A percentile compares a stretch with the other conserved stretches of the same genome.
phyloP scores from a whole-genome alignment of 2,888 invertebrate species.

The Biston betularia region DNA sequence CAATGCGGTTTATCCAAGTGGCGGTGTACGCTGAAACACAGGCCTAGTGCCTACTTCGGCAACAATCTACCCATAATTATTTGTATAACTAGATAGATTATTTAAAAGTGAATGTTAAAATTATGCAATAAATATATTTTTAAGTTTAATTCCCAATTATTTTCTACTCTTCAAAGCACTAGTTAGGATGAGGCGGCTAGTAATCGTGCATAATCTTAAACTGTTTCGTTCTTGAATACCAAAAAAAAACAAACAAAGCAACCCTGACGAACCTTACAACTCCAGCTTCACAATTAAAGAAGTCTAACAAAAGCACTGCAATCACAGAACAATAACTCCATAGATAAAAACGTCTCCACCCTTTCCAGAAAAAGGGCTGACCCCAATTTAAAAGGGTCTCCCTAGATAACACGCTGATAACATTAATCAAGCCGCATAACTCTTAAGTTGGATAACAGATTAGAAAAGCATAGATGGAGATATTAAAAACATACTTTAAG shows the following conservation, averaged over 20 bases:
- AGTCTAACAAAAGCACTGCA: constrained; percentile 28
- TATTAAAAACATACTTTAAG: no score
- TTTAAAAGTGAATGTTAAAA: no score
- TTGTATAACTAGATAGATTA: no score
- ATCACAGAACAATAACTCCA: constrained; percentile 47
- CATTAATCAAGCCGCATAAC: constrained; percentile 81
- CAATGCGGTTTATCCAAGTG: no score
- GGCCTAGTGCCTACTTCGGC: no score
- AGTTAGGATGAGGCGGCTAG: no score
- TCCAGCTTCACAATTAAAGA: constrained; percentile 22
- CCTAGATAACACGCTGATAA: constrained; percentile 79
- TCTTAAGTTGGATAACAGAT: constrained; percentile 44
- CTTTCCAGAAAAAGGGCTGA: constrained; percentile 59
- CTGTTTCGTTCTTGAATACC: not conserved
- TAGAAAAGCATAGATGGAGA: constrained; percentile 5
- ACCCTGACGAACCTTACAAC: constrained; percentile 6
- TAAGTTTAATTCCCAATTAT: no score
- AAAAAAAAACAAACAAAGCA: constrained; percentile 5
- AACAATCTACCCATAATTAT: no score
- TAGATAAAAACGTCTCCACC: constrained; percentile 59
- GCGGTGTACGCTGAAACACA: no score
- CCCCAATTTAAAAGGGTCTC: constrained; percentile 71
- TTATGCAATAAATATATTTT: no score
- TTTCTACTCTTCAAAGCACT: no score
- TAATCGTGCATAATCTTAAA: no score